Base-by-base conservation (phyloP, 2,797 vertebrate species). In the Alcedo quadribrachys region DNA sequence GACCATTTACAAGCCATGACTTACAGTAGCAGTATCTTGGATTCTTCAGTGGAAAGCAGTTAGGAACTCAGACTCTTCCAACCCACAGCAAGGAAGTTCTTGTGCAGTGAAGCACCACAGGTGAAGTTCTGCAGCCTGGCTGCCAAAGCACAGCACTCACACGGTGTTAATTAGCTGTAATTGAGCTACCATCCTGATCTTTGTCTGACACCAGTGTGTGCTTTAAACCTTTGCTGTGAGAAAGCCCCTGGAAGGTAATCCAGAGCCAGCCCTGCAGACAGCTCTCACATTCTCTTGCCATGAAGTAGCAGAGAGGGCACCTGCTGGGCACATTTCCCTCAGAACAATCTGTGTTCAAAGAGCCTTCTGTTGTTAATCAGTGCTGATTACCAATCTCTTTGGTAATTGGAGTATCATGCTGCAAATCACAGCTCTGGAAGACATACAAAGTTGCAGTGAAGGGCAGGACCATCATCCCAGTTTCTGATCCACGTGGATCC, bases 351-450 rank as follows among this genome's bases (percentile, higher is more conserved):
- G 68, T 24, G 81, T 61, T 81, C 78, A 92, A 42, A 89, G 95
- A 96, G 80, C 87, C 83, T 89, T 91, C 90, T 95, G 93, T 68
- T 75, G 91, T 92, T 96, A 96, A 97, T 97, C 96, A 97, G 83
- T 45, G 87, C 95, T 96, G 92, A 97, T 95, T 95, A 87, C 93
- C 92, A 94, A 65, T 73, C 32, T 94, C 81, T 94, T 86, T 92
- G 96, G 93, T 94, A 92, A 91, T 5, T 86, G 74, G 62, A 54
- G 48, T 48, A 45, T 71, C 63, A n/a, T 6, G 24, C 60, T 86
- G 80, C 85, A 93, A 83, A 91, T 17, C 69, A 78, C 55, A 85
- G 54, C 54, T 63, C 70, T 55, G 74, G 74, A 66, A 95, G 70
- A 48, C 74, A 32, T 12, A 45, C 12, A 12, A 54, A 85, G 77